These are phyloP conservation scores for Chymomyza procnemis DNA, from an alignment of 2,888 invertebrate species.

Conservation along the genomic window DNA sequence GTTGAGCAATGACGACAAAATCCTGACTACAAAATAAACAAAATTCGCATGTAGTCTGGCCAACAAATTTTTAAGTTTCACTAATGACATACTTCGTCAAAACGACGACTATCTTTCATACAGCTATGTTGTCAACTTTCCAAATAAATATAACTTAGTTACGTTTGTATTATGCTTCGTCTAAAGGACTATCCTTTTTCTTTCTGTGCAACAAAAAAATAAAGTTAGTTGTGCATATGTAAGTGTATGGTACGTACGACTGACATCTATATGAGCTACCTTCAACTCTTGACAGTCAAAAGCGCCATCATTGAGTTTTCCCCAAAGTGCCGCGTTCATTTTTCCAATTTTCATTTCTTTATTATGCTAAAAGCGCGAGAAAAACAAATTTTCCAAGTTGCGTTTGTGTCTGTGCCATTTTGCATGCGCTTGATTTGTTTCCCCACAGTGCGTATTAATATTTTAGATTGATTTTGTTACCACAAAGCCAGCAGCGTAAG, in stretches of 20 bases:
- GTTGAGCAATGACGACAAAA: too few relatives aligned
- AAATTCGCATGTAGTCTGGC: too few relatives aligned
- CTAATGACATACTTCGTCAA: too few relatives aligned
- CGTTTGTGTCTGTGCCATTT: conserved; percentile 4
- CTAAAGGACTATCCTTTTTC: too few relatives aligned
- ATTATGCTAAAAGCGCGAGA: conserved; percentile 9
- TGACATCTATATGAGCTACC: neutral
- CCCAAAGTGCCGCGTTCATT: neutral
- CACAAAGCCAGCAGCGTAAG: neutral
- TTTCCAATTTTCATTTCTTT: neutral
- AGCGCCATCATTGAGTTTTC: neutral
- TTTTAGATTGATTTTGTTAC: conserved; percentile 39
- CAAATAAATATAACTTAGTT: too few relatives aligned
- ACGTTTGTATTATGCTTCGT: too few relatives aligned
- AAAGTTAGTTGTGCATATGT: neutral
- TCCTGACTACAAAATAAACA: too few relatives aligned
- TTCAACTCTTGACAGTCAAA: neutral
- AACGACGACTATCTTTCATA: too few relatives aligned
- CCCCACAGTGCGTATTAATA: conserved; percentile 21
- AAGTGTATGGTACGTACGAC: neutral
- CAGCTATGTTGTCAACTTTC: too few relatives aligned
- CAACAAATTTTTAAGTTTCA: too few relatives aligned
- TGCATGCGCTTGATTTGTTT: conserved; percentile 25
- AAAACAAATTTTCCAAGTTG: neutral
- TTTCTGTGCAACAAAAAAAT: neutral